phyloP scores from a whole-genome alignment of 2,888 invertebrate genomes.

The Mimumesa dahlbomi region DNA sequence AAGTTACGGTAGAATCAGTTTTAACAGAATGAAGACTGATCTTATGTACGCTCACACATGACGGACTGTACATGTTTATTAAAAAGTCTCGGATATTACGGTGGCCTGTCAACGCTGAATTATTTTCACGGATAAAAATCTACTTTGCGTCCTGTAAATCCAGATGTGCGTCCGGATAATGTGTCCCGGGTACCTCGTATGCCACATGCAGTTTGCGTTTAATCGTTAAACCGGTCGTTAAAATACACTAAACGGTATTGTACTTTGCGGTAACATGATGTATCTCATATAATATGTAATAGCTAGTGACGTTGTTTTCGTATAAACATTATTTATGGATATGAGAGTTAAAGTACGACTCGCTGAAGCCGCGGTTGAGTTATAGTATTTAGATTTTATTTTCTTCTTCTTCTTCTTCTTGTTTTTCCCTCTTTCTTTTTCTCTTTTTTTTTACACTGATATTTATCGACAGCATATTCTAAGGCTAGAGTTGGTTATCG shows the following conservation, averaged over 20 bases:
- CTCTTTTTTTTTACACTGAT: neutral
- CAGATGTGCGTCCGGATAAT: slow-evolving; percentile 10
- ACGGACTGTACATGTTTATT: no score
- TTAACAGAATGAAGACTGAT: no score
- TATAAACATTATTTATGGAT: slow-evolving; percentile 58
- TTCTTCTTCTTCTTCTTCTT: slow-evolving; percentile 1
- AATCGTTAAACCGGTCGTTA: slow-evolving; percentile 54
- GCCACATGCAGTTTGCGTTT: slow-evolving; percentile 12
- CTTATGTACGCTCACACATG: no score
- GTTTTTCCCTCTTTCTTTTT: neutral
- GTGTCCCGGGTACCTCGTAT: neutral
- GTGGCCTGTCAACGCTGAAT: neutral
- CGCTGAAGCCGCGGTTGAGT: slow-evolving; percentile 1
- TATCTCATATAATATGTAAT: slow-evolving; percentile 34
- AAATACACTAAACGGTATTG: slow-evolving; percentile 43
- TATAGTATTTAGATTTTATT: slow-evolving; percentile 3
- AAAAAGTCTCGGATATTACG: no score
- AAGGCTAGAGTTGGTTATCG: slow-evolving; percentile 32
- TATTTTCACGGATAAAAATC: neutral
- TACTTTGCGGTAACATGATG: slow-evolving; percentile 21
- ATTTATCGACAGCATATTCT: slow-evolving; percentile 17
- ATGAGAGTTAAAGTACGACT: slow-evolving; percentile 15
- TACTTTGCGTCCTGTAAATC: slow-evolving; percentile 17
- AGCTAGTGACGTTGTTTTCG: slow-evolving; percentile 45
- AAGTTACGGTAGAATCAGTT: no score